Base-by-base conservation (phyloP, 2,797 vertebrate genomes). In the Sebastes wilsoni region DNA sequence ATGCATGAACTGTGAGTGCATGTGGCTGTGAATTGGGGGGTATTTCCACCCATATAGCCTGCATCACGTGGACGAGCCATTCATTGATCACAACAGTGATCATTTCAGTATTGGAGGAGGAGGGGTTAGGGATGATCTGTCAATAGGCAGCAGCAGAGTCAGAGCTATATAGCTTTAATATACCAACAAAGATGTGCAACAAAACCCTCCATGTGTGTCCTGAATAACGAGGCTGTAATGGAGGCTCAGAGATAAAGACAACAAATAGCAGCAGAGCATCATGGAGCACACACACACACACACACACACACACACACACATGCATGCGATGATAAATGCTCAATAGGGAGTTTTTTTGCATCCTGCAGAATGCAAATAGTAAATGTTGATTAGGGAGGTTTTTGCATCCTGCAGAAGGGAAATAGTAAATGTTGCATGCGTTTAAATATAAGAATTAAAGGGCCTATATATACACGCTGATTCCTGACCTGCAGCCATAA, bases 31-130 rank as follows among this genome's bases (percentile, higher is more conserved):
- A 67, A 80, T 58, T 81, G 79, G 79, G 75, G 65, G 54, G n/a
- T 28, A 71, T 89, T 72, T 87, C 80, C 84, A 88, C 81, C 88
- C 83, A 88, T 66, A 65, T 61, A 65, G 80, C 16, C 66, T 61
- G 5, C 62, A 86, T 94, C 91, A 92, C 85, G 77, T 91, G 91
- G 78, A 77, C 25, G 6, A 1, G 72, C 64, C 52, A 54, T 60
- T 28, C 85, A 92, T 88, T 87, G 92, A 94, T 93, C 86, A 78
- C 73, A 87, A 81, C 84, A 87, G 82, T 85, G 80, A 87, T 86
- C 79, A 62, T 73, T 71, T 87, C 79, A 69, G 81, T 65, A 61
- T 67, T 59, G 34, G 34, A 36, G 27, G 56, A 52, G 10, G 75
- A 32, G 58, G 36, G 79, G 54, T 36, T 30, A 16, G 14, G 38